Percentiles rank a stretch among this genome's conserved stretches.
Evolutionary conservation across 2,888 invertebrate genomes (phyloP).

Genomic region (Dynastes grantii): DNA sequence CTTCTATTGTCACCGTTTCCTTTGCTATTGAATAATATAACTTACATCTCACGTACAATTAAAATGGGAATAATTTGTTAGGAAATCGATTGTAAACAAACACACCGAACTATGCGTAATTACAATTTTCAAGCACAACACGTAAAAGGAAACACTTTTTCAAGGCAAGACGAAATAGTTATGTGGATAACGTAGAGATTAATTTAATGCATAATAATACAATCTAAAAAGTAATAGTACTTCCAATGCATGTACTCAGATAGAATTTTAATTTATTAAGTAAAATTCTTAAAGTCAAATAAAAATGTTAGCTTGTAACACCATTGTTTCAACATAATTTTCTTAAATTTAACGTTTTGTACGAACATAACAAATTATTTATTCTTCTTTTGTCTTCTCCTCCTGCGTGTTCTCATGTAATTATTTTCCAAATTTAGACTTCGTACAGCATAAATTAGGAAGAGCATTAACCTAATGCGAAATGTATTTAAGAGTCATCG

Average conservation of each 20-base stretch:
- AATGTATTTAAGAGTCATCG: too few relatives aligned
- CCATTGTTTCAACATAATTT: too few relatives aligned
- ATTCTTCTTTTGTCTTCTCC: too few relatives aligned
- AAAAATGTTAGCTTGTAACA: too few relatives aligned
- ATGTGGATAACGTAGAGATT: background rate
- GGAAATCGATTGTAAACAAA: background rate
- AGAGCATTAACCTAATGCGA: too few relatives aligned
- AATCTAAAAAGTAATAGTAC: background rate
- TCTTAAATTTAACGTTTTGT: too few relatives aligned
- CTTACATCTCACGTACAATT: background rate
- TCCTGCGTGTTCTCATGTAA: background rate
- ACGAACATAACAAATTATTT: too few relatives aligned
- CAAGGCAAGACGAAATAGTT: background rate
- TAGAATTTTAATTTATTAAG: too few relatives aligned
- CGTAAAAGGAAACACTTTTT: background rate
- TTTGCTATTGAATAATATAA: background rate
- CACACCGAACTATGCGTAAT: background rate
- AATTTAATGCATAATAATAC: background rate
- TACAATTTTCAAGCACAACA: background rate
- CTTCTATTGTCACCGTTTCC: background rate
- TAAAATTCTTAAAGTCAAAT: too few relatives aligned
- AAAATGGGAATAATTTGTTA: background rate
- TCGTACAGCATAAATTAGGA: too few relatives aligned
- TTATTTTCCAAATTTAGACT: constrained; percentile 18
- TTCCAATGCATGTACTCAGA: too few relatives aligned